phyloP scores from a whole-genome alignment of 2,888 invertebrate species.

The Heliconius ethilla region DNA sequence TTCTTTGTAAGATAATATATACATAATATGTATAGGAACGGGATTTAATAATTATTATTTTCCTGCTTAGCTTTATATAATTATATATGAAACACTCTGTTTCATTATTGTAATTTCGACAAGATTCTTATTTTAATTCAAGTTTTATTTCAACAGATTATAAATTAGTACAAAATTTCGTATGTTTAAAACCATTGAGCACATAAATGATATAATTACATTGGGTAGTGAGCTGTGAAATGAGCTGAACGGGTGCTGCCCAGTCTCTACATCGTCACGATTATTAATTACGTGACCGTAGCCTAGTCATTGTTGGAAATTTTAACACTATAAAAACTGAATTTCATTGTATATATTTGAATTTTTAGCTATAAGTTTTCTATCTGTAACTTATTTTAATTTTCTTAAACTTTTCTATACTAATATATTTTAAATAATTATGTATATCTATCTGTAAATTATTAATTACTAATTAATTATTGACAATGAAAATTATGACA shows the following conservation, averaged over 20 bases:
- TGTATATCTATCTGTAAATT: background rate
- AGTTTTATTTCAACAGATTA: conserved; percentile 5
- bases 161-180: conserved; percentile 13
- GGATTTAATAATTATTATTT: too few species aligned
- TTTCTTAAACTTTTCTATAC: background rate
- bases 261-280: conserved; percentile 38
- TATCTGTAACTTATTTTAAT: background rate
- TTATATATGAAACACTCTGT: too few species aligned
- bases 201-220: conserved; percentile 63
- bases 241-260: conserved; percentile 53
- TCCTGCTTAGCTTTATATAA: too few species aligned
- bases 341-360: background rate
- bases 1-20: too few species aligned
- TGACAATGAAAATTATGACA: background rate
- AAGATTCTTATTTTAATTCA: background rate
- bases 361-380: background rate
- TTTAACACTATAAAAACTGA: background rate
- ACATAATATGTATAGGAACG: too few species aligned
- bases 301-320: background rate
- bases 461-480: background rate
- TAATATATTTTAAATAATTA: background rate
- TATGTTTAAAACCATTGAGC: conserved; percentile 57
- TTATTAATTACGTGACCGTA: conserved; percentile 28
- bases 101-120: background rate
- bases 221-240: conserved; percentile 69